Base-by-base conservation (phyloP, 2,888 invertebrate species). In the Orgyia antiqua region DNA sequence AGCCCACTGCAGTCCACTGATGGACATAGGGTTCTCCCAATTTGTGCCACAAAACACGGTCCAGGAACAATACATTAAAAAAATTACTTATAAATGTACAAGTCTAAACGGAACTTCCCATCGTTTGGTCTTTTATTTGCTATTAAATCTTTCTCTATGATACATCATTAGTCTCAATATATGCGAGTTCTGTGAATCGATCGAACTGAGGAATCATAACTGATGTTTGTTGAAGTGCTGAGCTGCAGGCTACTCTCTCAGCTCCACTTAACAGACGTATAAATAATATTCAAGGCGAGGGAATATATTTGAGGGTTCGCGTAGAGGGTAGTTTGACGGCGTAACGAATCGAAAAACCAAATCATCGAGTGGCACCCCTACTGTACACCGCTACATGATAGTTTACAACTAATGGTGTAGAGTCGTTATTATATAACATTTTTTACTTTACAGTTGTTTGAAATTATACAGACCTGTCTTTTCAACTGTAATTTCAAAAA, bases 331-430 rank as follows among this genome's bases (percentile, higher is more conserved):
- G 84, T 84, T 84, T 82, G 84, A 82, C 83, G 79, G 84, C 86
- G 84, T 86, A 86, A 86, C 86, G 86, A 86, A 86, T 84, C 83
- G 84, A 83, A 82, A 86, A 86, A 86, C 86, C 86, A 86, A 86
- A 86, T 86, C 84, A 86, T 84, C 82, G 82, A 84, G 86, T 83
- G 68, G 83, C 80, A 78, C 84, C 86, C 84, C 84, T 82, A 74
- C 69, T 62, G 76, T 62, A 77, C 68, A 70, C 77, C 74, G 71
- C 79, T 79, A 75, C 79, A 80, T 83, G 83, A 86, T 86, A 86
- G 84, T 84, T 83, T 65, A 63, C 58, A 63, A 52, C 34, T 43
- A 45, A 56, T 32, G 37, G 38, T 13, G 35, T 78, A 49, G 82
- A 84, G 76, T 53, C 40, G 50, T 15, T 24, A 11, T 29, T 39